These are phyloP conservation scores for Autographa pulchrina DNA, from an alignment of 2,888 invertebrate genomes.

Conservation along the genomic window DNA sequence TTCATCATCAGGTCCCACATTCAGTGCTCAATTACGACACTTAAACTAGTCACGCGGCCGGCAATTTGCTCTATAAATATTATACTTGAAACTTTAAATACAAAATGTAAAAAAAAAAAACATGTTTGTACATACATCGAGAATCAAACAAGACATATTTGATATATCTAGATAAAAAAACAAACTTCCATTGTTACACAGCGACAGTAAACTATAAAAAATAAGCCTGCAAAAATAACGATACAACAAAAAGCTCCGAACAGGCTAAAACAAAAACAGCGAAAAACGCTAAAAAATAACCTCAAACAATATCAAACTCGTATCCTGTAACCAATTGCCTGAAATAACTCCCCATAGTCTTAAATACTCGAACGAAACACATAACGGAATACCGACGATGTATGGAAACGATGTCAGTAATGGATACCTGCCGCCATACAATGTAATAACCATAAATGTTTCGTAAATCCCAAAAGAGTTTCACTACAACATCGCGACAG, in stretches of 20 bases:
- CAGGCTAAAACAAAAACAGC: conserved; percentile 6
- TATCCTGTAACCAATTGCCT: conserved; percentile 28
- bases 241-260: not conserved
- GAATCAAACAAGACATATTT: too few relatives aligned
- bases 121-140: too few relatives aligned
- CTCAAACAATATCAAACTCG: conserved; percentile 8
- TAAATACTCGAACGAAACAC: conserved; percentile 49
- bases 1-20: too few relatives aligned
- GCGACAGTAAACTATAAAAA: too few relatives aligned
- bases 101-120: too few relatives aligned
- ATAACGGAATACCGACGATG: conserved; percentile 42
- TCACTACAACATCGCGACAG: conserved; percentile 41
- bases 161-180: not conserved
- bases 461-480: conserved; percentile 48
- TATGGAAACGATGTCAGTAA: conserved; percentile 53
- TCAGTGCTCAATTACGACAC: too few relatives aligned
- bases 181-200: not conserved
- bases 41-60: too few relatives aligned
- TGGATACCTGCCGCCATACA: conserved; percentile 51
- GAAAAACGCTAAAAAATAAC: conserved; percentile 9
- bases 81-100: too few relatives aligned
- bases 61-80: too few relatives aligned
- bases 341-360: conserved; percentile 36
- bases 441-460: conserved; percentile 54
- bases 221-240: conserved; percentile 2